Percentiles rank a stretch among this genome's conserved stretches.
Evolutionary conservation across 2,888 invertebrate genomes (phyloP).

Genomic region (Dryadula phaetusa): DNA sequence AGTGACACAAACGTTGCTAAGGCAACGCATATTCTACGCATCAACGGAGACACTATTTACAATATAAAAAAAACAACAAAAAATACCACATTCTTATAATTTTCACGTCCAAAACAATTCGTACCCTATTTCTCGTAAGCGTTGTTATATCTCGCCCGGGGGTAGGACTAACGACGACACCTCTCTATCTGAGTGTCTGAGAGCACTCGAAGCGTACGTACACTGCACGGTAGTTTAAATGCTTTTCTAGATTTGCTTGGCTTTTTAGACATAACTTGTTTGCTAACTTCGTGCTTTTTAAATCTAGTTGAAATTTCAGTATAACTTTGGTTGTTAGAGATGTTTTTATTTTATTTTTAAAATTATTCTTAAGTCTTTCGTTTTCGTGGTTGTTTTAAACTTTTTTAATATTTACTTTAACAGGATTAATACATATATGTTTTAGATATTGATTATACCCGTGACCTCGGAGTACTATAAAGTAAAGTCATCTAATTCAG

Average conservation of each 20-base stretch:
- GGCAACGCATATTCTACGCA: too few species aligned
- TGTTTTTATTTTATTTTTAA: too few species aligned
- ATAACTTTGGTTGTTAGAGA: too few species aligned
- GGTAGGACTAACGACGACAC: slow-evolving; percentile 61
- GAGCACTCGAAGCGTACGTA: slow-evolving; percentile 29
- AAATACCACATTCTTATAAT: slow-evolving; percentile 6
- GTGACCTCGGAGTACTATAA: too few species aligned
- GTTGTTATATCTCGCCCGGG: slow-evolving; percentile 52
- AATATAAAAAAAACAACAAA: slow-evolving; percentile 2
- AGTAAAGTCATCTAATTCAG: too few species aligned
- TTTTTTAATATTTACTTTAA: too few species aligned
- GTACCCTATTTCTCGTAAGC: slow-evolving; percentile 20
- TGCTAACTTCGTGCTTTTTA: slow-evolving; percentile 35
- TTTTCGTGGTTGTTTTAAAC: too few species aligned
- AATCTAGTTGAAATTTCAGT: slow-evolving; percentile 22
- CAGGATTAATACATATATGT: too few species aligned
- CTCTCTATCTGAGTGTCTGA: slow-evolving; percentile 43
- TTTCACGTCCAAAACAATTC: background rate
- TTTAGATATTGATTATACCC: too few species aligned
- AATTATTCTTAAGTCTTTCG: too few species aligned
- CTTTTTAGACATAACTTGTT: slow-evolving; percentile 38
- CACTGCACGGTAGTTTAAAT: slow-evolving; percentile 37
- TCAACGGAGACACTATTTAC: too few species aligned
- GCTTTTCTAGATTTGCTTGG: slow-evolving; percentile 42
- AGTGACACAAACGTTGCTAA: too few species aligned